Percentiles rank a stretch among this genome's conserved stretches.
Evolutionary conservation across 2,888 invertebrate species (phyloP).

Genomic region (Apamea sordens): DNA sequence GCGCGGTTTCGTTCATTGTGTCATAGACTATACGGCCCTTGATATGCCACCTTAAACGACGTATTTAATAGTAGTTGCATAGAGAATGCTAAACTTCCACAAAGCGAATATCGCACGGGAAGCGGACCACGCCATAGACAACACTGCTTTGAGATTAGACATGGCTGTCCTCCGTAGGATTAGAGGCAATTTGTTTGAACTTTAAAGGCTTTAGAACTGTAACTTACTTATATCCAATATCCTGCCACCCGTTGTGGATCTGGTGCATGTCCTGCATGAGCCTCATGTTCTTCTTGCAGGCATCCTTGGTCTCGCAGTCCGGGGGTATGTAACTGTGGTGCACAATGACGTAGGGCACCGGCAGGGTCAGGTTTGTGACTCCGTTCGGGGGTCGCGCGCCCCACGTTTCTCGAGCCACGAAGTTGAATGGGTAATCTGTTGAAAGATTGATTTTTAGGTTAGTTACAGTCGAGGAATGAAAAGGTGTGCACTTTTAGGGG

Average conservation of each 20-base stretch:
- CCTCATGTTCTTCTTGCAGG: slow-evolving; percentile 91
- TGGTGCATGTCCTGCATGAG: slow-evolving; percentile 92
- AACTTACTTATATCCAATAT: slow-evolving; percentile 91
- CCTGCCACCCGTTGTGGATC: slow-evolving; percentile 90
- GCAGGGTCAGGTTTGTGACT: slow-evolving; percentile 85
- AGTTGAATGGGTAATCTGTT: slow-evolving; percentile 52
- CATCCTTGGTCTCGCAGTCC: slow-evolving; percentile 88
- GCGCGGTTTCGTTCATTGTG: too few species aligned
- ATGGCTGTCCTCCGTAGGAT: not conserved
- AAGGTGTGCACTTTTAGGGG: not conserved
- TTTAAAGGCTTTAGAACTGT: not conserved
- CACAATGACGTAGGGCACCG: slow-evolving; percentile 92
- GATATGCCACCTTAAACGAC: not conserved
- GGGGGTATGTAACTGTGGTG: slow-evolving; percentile 92
- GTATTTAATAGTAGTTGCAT: not conserved
- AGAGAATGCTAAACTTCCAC: not conserved
- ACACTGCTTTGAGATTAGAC: not conserved
- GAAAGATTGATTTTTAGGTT: not conserved
- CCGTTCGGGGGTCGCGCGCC: slow-evolving; percentile 46
- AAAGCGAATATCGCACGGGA: not conserved
- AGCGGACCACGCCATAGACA: not conserved
- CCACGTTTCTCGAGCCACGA: slow-evolving; percentile 43
- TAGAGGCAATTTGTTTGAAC: not conserved
- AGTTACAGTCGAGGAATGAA: not conserved
- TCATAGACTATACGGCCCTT: too few species aligned